Evolutionary conservation across 1,140 invertebrate species (phyloP).

Genomic region (Caerostris extrusa): DNA sequence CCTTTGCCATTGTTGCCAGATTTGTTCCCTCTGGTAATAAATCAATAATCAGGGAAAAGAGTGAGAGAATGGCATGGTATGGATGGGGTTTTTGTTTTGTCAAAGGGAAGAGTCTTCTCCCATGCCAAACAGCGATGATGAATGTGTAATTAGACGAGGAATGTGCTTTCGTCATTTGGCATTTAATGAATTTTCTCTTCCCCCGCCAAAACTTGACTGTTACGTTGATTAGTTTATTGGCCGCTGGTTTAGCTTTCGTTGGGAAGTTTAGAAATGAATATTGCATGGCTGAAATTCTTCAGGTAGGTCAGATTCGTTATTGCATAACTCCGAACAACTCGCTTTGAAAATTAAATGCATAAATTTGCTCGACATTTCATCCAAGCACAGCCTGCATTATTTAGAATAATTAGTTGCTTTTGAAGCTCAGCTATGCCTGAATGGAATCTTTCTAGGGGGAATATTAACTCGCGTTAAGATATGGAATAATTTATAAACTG

Average conservation of each 20-base stretch:
- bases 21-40: slow-evolving; percentile 45
- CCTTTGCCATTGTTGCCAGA: slow-evolving; percentile 34
- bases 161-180: slow-evolving; percentile 71
- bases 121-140: slow-evolving; percentile 64
- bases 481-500: slow-evolving; percentile 73
- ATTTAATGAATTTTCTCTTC: slow-evolving; percentile 73
- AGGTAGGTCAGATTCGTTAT: slow-evolving; percentile 75
- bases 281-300: slow-evolving; percentile 68
- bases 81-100: slow-evolving; percentile 57
- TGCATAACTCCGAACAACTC: slow-evolving; percentile 69
- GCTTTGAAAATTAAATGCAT: slow-evolving; percentile 74
- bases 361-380: slow-evolving; percentile 60
- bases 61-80: slow-evolving; percentile 9
- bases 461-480: slow-evolving; percentile 73
- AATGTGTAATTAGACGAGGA: slow-evolving; percentile 74
- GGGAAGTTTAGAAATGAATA: slow-evolving; percentile 68
- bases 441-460: slow-evolving; percentile 69
- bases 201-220: slow-evolving; percentile 61
- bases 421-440: slow-evolving; percentile 60
- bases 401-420: slow-evolving; percentile 75
- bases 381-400: slow-evolving; percentile 64
- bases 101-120: slow-evolving; percentile 13
- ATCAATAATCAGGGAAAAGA: slow-evolving; percentile 53
- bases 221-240: slow-evolving; percentile 75
- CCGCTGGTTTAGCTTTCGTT: slow-evolving; percentile 68